Conservation (phyloP, 2,797 vertebrate genomes). For the Carcharodon carcharias region DNA sequence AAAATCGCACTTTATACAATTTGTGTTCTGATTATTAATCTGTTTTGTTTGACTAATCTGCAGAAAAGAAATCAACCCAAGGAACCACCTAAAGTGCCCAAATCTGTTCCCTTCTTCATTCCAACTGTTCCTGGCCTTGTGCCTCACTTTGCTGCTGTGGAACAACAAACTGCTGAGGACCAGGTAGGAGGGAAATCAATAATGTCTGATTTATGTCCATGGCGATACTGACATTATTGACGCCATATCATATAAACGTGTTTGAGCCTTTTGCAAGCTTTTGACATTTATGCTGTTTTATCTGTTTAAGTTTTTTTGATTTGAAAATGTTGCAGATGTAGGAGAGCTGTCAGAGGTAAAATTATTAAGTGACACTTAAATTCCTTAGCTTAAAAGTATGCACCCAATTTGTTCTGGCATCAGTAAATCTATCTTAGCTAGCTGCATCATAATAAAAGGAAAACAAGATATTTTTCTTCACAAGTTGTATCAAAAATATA, state of each 20-base stretch:
- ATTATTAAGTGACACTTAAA: background rate
- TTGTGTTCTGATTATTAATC: background rate
- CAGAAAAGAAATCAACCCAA: slow-evolving; percentile 85
- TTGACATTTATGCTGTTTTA: background rate
- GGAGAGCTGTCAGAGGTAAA: background rate
- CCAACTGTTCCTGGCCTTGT: slow-evolving; percentile 83
- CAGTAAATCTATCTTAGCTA: background rate
- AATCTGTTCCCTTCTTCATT: slow-evolving; percentile 85
- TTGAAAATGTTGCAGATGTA: background rate
- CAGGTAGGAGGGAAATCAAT: slow-evolving; percentile 56
- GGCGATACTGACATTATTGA: background rate
- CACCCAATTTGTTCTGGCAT: background rate
- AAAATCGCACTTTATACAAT: background rate
- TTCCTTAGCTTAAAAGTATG: background rate
- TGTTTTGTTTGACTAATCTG: slow-evolving; percentile 40
- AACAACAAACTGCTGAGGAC: slow-evolving; percentile 47
- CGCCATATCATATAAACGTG: background rate
- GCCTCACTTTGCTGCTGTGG: slow-evolving; percentile 61
- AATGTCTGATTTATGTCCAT: background rate
- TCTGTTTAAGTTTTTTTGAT: background rate
- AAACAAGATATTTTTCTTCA: background rate
- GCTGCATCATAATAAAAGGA: background rate
- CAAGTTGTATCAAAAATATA: background rate
- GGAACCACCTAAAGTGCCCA: slow-evolving; percentile 71
- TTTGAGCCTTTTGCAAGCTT: background rate